Base-by-base conservation (phyloP, 2,797 vertebrate genomes). In the Perodicticus potto region DNA sequence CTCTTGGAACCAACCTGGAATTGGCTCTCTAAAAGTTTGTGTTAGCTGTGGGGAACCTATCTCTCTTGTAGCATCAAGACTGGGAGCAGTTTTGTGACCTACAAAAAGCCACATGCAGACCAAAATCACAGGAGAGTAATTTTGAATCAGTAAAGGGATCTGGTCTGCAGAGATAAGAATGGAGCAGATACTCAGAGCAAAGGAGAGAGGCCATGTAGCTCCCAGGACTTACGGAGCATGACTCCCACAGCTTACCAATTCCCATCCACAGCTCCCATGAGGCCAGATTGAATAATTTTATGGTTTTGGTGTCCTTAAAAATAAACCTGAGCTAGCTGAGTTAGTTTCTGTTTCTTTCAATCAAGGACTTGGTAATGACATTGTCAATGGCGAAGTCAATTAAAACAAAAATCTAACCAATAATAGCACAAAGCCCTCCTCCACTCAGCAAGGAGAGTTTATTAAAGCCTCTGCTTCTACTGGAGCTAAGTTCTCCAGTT, bases 161-260 rank as follows among this genome's bases (percentile, higher is more conserved):
- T 96, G 94, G 29, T 80, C 32, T 86, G 23, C 55, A 83, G 92
- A 96, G 96, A 89, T 96, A 89, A 94, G 89, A 91, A 43, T 7
- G 65, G 45, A 53, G 65, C 43, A 78, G 91, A 83, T 67, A 80
- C 45, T 94, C 43, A 88, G 86, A 86, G 29, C 34, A 29, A 88
- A 95, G 80, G n/a, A 61, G 43, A 86, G 34, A 25, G 63, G 43
- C 61, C 20, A 0, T 2, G 14, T 22, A 63, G 57, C 12, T 55
- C 59, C 65, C 55, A 69, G 84, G 59, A 87, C 61, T 73, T 72
- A 77, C 1, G 23, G 29, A 57, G 72, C 72, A 5, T n/a, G 61
- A 32, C 57, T 20, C 70, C 32, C 11, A 6, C 45, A 76, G 78
- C 11, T 78, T 69, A 49, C 63, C 29, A 3, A 2, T 59, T 76